Conservation (phyloP, 2,797 vertebrate genomes). For the Danio kyathit region DNA sequence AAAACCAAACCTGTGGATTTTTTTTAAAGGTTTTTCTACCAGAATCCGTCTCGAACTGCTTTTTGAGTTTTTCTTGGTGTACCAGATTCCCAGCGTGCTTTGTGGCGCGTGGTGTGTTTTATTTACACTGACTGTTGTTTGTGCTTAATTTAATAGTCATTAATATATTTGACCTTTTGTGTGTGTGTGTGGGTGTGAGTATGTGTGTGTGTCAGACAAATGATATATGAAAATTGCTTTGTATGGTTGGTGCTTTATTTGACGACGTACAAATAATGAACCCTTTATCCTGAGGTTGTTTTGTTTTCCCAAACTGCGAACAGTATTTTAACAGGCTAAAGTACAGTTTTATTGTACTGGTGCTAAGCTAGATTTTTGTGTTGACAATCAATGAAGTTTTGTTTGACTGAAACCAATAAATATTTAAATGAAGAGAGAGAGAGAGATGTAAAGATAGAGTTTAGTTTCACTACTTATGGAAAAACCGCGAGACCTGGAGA, state of each 20-base stretch:
- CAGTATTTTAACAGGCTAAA: conserved; percentile 85
- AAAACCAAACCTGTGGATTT: conserved; percentile 50
- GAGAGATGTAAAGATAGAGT: conserved; percentile 77
- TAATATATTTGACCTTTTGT: conserved; percentile 86
- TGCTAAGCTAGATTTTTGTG: conserved; percentile 92
- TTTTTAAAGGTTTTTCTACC: background rate
- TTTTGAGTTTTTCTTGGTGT: conserved; percentile 60
- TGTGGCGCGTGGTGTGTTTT: conserved; percentile 79
- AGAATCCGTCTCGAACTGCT: conserved; percentile 39
- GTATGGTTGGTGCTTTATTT: conserved; percentile 86
- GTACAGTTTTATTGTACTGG: conserved; percentile 99
- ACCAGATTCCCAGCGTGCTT: conserved; percentile 71
- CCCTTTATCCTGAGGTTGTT: conserved; percentile 79
- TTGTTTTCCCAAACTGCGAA: conserved; percentile 74
- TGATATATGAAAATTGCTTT: conserved; percentile 79
- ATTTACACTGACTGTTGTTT: conserved; percentile 79
- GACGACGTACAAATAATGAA: conserved; percentile 79
- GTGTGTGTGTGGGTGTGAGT: conserved; percentile 52
- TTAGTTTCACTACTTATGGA: conserved; percentile 76
- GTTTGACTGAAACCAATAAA: conserved; percentile 86
- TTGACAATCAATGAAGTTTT: conserved; percentile 89
- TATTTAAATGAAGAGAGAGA: conserved; percentile 81
- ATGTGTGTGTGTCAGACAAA: conserved; percentile 77
- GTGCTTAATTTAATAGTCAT: conserved; percentile 86
- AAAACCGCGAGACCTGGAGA: conserved; percentile 64